These are phyloP conservation scores for Dasyprocta punctata DNA, from an alignment of 2,113 vertebrate genomes.

Conservation along the genomic window DNA sequence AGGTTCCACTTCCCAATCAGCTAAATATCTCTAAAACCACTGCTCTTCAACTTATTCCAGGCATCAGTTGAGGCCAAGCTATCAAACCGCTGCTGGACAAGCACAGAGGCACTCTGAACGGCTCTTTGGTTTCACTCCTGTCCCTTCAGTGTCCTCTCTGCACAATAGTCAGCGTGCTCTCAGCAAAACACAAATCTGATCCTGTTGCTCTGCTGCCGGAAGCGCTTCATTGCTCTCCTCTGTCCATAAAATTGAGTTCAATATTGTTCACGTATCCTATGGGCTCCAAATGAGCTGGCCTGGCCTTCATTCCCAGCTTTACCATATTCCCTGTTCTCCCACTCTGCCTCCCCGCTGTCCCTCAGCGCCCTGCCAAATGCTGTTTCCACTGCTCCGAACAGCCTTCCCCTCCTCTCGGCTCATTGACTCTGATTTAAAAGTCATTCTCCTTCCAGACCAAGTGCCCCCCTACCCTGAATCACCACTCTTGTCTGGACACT, in stretches of 20 bases:
- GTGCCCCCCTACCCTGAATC: neutral
- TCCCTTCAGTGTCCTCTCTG: neutral
- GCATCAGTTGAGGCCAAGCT: neutral
- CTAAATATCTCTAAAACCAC: slow-evolving; percentile 35
- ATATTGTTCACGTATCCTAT: neutral
- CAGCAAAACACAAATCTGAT: neutral
- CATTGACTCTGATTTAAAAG: neutral
- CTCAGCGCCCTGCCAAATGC: neutral
- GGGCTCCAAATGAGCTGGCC: neutral
- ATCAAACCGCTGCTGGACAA: neutral
- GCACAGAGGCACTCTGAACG: neutral
- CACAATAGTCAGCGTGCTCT: neutral
- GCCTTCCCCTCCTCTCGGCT: neutral
- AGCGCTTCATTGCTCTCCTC: neutral
- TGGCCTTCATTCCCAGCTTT: neutral
- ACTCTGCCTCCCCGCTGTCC: neutral
- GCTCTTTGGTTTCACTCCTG: neutral
- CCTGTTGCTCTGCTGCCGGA: neutral
- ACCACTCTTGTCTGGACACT: neutral
- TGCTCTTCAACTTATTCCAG: neutral
- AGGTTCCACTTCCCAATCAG: neutral
- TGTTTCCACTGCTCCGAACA: neutral
- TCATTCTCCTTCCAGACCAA: neutral
- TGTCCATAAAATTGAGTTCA: neutral
- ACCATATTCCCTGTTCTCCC: neutral